Base-by-base conservation (phyloP, 2,888 invertebrate species). In the Cephus pygmeus region DNA sequence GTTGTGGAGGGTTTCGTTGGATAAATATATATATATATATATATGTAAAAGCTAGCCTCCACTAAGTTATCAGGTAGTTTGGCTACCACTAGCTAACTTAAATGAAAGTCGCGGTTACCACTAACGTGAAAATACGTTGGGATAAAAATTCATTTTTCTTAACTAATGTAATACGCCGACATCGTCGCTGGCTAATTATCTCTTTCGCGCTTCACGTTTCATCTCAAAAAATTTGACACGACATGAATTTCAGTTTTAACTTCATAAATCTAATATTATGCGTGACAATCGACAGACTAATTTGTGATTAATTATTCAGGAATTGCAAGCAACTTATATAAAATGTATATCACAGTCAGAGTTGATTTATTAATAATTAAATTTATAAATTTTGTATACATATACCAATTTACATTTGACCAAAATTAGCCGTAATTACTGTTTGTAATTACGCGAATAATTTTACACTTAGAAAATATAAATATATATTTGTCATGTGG, bases 101-200 rank as follows among this genome's bases (percentile, higher is more conserved):
- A 85, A 88, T 86, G 85, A 87, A 86, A 85, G 82, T 85, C 85
- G 83, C 82, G 83, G 84, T 85, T 85, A 85, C 83, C 85, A 82
- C 85, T 87, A 87, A 85, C 85, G 84, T 83, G 86, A 85, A 85
- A 88, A 88, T 88, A 86, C 85, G 86, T 83, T 85, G 81, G 79
- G 83, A 83, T 84, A 86, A 88, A 88, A 88, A 87, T 87, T 87
- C 86, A 87, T 88, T 88, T 87, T 84, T 82, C 83, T 87, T 86
- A 84, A 88, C 88, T 88, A 87, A 88, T 84, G 84, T 86, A 86
- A 88, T 87, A 34, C 34, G 30, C 15, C 23, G 74, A 74, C 34
- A 35, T 74, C 15, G 15, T 74, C 35, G 35, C 35, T 35, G 31
- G n/a, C 30, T 74, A 35, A 35, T 35, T 74, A 74, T 30, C 36